Evolutionary conservation across 2,888 invertebrate species (phyloP).

Genomic region (Spilosoma lubricipeda): DNA sequence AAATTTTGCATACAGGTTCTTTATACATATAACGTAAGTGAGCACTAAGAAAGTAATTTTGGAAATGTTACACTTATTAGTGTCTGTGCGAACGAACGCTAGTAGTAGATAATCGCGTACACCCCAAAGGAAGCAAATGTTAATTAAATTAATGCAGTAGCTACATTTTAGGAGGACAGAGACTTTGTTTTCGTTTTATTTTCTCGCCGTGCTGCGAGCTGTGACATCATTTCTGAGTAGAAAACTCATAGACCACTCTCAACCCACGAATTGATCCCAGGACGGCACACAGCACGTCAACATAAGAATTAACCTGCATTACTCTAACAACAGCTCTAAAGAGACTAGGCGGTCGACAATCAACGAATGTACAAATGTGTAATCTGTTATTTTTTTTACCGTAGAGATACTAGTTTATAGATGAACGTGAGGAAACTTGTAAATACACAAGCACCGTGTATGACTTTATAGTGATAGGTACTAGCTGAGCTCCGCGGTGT

Average conservation of each 20-base stretch:
- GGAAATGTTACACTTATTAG: too few species aligned
- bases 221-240: background rate
- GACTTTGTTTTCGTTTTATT: background rate
- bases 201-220: too few species aligned
- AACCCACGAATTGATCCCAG: background rate
- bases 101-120: too few species aligned
- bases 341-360: background rate
- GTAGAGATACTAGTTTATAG: background rate
- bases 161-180: background rate
- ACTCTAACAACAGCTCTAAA: background rate
- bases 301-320: background rate
- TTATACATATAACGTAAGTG: too few species aligned
- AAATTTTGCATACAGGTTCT: too few species aligned
- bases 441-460: background rate
- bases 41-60: too few species aligned
- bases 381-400: background rate
- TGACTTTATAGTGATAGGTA: background rate
- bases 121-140: background rate
- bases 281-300: background rate
- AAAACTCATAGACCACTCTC: background rate
- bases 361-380: background rate
- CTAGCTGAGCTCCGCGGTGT: too few species aligned
- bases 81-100: too few species aligned
- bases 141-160: background rate
- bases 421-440: background rate